phyloP scores from a whole-genome alignment of 2,888 invertebrate species.

The Hedya salicella region DNA sequence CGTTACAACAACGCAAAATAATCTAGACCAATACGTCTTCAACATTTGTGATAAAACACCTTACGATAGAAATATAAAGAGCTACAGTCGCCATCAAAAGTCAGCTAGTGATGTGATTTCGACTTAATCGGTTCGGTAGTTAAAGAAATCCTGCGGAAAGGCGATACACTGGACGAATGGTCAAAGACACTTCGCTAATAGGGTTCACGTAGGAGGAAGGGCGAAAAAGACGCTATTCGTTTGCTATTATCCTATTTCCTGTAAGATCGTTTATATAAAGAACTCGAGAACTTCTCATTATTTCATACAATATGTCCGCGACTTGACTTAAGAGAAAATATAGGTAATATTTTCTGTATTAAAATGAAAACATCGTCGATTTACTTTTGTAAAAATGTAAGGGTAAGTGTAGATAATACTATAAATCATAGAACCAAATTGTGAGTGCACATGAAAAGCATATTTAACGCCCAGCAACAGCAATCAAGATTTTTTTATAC shows the following conservation, averaged over 20 bases:
- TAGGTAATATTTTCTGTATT: slow-evolving; percentile 3
- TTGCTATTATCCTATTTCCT: slow-evolving; percentile 40
- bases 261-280: slow-evolving; percentile 32
- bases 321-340: neutral
- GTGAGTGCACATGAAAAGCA: no score
- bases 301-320: neutral
- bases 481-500: no score
- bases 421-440: no score
- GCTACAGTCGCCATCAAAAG: neutral
- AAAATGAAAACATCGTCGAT: no score
- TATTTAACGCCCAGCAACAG: no score
- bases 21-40: no score
- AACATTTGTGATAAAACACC: neutral
- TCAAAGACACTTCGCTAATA: slow-evolving; percentile 42
- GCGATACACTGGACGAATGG: slow-evolving; percentile 40
- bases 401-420: no score
- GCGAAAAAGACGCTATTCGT: slow-evolving; percentile 36
- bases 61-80: neutral
- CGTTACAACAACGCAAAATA: no score
- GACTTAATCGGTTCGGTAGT: slow-evolving; percentile 36
- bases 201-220: slow-evolving; percentile 38
- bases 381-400: no score
- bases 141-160: slow-evolving; percentile 43
- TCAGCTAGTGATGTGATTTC: slow-evolving; percentile 36
- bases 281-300: slow-evolving; percentile 11